Evolutionary conservation across 2,113 vertebrate genomes (phyloP), one percentile per base, ranked within the genome.

Genomic region (Gasterosteus aculeatus): DNA sequence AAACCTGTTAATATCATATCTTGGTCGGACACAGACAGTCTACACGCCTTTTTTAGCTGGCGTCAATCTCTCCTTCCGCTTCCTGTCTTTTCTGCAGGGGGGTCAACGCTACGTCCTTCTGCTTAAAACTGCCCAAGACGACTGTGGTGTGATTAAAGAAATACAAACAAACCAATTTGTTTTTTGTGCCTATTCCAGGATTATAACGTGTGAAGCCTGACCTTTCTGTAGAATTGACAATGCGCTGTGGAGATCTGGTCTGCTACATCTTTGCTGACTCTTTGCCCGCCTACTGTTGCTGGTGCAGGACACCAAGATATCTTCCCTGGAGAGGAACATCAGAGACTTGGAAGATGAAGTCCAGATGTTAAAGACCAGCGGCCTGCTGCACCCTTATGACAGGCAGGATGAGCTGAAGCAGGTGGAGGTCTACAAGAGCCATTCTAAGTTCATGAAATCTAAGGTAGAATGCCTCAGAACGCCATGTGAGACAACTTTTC

Each of bases 391-490:
- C 77, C 93, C 94, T 14, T 96, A 98, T 46, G 96, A 98, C 82
- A 92, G 96, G 14, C 97, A 97, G 72, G 97, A 98, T 82, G 97
- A 98, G 89, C 95, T 98, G 90, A 98, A 97, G 92, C 97, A 99
- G 91, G 96, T 97, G 92, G 98, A 99, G 84, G 95, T 98, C 93
- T 99, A 98, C 94, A 99, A 98, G 92, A 99, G 96, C 94, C 98
- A 99, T 90, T 97, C 97, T 71, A 99, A 98, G 94, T 99, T 99
- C 93, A 98, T 98, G 97, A 99, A 99, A 94, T 95, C 93, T 72
- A 99, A 99, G 97, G 98, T 99, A 95, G 82, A 70, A 78, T 60
- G 41, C 72, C 77, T 54, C 49, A 10, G 33, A 47, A 39, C 6
- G 33, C 65, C n/a, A 67, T 18, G 12, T 38, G 35, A 68, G 49